Evolutionary conservation across 2,113 vertebrate genomes (phyloP), one percentile per base, ranked within the genome.

Genomic region (Zapus hudsonius): DNA sequence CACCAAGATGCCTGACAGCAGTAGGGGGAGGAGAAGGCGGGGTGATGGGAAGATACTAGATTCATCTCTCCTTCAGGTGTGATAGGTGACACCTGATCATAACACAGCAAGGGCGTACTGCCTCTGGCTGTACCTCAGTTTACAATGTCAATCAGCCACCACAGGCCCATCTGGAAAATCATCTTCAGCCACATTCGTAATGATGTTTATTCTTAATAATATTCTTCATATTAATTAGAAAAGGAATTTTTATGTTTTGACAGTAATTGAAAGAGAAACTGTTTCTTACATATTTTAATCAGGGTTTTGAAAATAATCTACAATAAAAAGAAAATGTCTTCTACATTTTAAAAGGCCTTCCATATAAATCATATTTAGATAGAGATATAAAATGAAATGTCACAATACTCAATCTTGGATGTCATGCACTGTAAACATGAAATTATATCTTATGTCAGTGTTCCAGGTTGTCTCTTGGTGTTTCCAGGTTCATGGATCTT

Each of bases 51-150:
- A n/a, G n/a, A n/a, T n/a, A n/a, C n/a, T n/a, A n/a, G n/a, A n/a
- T n/a, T n/a, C n/a, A n/a, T 93, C 83, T 87, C 42, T 92, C 80
- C 44, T 92, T 83, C 67, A 57, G 92, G 59, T 2, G 29, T 3
- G 27, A 63, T 0, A 13, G 47, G 61, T 74, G 87, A 22, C 11
- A 84, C 75, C 86, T 38, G n/a, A 38, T 29, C 22, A 17, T 0
- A 3, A 47, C 95, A 82, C 76, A 55, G 73, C 13, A 33, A 29
- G 33, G 83, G 72, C 22, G 74, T 66, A 52, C n/a, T 0, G 10
- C 61, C 81, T 73, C 91, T 31, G 22, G 27, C 76, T 16, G 57
- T 57, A 55, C 90, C 95, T 79, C 76, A 63, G 70, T 31, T 20
- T 75, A 59, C 81, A 70, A n/a, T 11, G 0, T 27, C 79, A 6